Evolutionary conservation across 2,113 vertebrate genomes (phyloP).

Genomic region (Loxodonta africana): DNA sequence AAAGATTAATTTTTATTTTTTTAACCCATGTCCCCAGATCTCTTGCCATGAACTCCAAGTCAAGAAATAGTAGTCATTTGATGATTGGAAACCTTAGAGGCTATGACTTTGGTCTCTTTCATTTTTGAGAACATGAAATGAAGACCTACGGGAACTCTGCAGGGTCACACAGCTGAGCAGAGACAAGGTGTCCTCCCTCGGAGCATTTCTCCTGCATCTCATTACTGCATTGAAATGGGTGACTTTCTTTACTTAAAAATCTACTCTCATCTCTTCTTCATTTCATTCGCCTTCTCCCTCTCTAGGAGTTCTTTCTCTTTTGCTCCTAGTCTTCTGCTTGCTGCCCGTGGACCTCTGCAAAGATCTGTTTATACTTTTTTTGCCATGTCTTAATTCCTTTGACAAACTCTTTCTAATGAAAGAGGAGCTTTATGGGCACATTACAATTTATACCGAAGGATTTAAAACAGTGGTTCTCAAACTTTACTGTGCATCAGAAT

Average conservation of each 20-base stretch:
- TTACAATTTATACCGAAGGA: conserved; percentile 77
- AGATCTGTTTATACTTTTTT: neutral
- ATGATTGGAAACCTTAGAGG: neutral
- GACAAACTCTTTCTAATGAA: conserved; percentile 57
- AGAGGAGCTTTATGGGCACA: conserved; percentile 77
- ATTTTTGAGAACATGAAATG: neutral
- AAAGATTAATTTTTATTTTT: neutral
- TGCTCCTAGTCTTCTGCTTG: neutral
- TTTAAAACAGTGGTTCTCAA: neutral
- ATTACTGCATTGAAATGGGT: too few relatives aligned
- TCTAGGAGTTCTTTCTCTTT: neutral
- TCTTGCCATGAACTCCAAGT: neutral
- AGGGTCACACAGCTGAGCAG: neutral
- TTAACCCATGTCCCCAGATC: neutral
- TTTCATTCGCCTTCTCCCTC: neutral
- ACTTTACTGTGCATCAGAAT: neutral
- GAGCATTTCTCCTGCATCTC: neutral
- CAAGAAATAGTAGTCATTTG: neutral
- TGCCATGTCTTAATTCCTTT: conserved; percentile 71
- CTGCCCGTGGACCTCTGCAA: neutral
- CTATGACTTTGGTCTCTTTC: neutral
- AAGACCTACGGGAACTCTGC: neutral
- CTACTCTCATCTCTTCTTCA: neutral
- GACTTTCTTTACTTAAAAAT: neutral
- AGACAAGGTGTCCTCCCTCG: neutral